Percentiles rank a stretch among this genome's conserved stretches.
Conservation (phyloP, 2,113 vertebrate species). For the Lagopus muta region DNA sequence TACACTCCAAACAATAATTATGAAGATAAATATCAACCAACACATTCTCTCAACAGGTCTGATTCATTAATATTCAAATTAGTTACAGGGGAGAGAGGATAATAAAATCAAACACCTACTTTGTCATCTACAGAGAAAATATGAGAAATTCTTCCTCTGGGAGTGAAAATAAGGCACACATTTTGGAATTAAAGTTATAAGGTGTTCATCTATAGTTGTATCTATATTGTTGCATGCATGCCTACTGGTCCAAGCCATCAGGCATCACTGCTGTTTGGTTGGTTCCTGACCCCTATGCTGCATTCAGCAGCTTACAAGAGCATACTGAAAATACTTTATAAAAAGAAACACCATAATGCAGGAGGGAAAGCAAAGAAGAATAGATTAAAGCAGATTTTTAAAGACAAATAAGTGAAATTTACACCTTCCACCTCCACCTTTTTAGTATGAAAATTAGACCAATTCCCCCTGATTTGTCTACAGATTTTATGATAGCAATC, state of each 20-base stretch:
- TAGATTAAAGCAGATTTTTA: not conserved
- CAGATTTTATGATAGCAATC: not conserved
- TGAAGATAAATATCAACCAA: not conserved
- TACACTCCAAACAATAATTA: not conserved
- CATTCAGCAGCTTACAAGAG: not conserved
- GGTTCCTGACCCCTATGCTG: fast-evolving
- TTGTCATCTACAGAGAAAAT: not conserved
- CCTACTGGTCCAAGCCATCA: not conserved
- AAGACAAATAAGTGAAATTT: not conserved
- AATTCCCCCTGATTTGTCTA: not conserved
- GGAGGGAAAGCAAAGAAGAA: not conserved
- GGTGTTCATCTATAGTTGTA: not conserved
- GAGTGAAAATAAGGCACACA: not conserved
- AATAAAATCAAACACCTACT: not conserved
- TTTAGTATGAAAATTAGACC: not conserved
- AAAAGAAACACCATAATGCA: not conserved
- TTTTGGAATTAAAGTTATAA: not conserved
- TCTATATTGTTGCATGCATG: not conserved
- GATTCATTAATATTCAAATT: not conserved
- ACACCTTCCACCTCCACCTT: fast-evolving
- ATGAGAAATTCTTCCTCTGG: not conserved
- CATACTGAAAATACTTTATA: not conserved
- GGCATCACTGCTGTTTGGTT: not conserved
- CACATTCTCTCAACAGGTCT: not conserved
- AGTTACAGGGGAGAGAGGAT: not conserved